These are phyloP conservation scores for Calonectris borealis DNA, from an alignment of 2,113 vertebrate genomes.

Conservation along the genomic window DNA sequence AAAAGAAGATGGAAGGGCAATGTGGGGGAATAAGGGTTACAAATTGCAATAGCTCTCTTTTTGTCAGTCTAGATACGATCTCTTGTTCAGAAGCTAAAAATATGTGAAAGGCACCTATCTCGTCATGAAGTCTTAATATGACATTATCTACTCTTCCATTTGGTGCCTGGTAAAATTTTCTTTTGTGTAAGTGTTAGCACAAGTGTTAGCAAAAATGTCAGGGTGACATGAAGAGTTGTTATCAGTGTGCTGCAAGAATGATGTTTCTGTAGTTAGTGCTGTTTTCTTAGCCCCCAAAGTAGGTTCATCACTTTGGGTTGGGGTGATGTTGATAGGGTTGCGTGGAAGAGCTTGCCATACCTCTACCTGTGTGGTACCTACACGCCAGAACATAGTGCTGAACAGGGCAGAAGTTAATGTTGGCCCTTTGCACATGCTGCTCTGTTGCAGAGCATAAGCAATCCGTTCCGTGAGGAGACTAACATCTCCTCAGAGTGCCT, in stretches of 20 bases:
- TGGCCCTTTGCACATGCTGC: background rate
- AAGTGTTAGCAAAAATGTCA: background rate
- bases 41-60: background rate
- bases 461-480: background rate
- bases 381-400: background rate
- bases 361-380: background rate
- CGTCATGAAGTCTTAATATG: background rate
- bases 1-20: background rate
- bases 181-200: background rate
- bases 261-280: background rate
- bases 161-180: background rate
- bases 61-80: background rate
- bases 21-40: background rate
- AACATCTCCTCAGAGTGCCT: background rate
- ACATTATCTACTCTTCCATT: background rate
- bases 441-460: background rate
- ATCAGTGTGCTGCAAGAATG: background rate
- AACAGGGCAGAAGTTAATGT: background rate
- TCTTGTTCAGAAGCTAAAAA: conserved; percentile 2
- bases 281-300: background rate
- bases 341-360: background rate
- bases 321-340: background rate
- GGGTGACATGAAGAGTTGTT: background rate
- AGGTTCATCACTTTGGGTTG: background rate
- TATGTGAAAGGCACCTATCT: background rate